These are phyloP conservation scores for Itoplectis maculator DNA, from an alignment of 2,888 invertebrate genomes.

Conservation along the genomic window DNA sequence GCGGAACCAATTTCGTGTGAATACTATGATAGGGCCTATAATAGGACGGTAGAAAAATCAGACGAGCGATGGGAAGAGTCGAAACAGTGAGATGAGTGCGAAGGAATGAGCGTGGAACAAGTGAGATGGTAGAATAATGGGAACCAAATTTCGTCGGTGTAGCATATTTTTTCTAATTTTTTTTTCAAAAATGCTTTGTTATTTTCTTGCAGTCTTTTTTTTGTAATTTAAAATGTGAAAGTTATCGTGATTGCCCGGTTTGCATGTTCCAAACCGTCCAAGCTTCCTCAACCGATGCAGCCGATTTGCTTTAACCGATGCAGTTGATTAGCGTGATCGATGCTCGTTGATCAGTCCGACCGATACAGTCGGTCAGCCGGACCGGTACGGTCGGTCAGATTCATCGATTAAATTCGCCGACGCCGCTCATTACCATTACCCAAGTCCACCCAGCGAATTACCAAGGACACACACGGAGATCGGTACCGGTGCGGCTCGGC, in stretches of 20 bases:
- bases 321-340: not conserved
- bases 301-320: not conserved
- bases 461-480: constrained; percentile 7
- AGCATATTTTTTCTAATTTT: not conserved
- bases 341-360: not conserved
- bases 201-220: not conserved
- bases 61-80: no score
- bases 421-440: not conserved
- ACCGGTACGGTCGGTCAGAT: not conserved
- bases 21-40: no score
- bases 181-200: not conserved
- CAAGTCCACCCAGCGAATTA: not conserved
- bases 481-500: not conserved
- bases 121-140: no score
- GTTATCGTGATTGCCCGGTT: no score
- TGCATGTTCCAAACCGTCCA: not conserved
- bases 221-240: no score
- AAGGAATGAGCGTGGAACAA: no score
- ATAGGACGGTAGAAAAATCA: no score
- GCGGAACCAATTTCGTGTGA: no score
- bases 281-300: not conserved
- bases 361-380: not conserved
- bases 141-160: no score
- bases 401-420: not conserved
- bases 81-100: no score